These are phyloP conservation scores for Megalurothrips usitatus DNA, from an alignment of 2,888 invertebrate species.

Conservation along the genomic window DNA sequence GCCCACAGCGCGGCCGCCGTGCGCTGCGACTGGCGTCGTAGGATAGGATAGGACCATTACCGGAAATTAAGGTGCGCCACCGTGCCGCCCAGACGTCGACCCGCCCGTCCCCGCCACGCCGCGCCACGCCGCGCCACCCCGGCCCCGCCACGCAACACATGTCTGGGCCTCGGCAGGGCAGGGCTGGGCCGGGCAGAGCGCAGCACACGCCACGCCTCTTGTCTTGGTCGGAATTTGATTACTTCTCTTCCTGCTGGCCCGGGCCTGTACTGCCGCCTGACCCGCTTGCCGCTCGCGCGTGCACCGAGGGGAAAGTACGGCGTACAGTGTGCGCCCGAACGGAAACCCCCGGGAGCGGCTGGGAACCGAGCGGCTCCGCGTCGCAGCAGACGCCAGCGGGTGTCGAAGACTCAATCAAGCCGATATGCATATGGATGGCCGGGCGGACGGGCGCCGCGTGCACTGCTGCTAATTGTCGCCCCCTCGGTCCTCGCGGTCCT, in stretches of 20 bases:
- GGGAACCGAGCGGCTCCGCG: neutral
- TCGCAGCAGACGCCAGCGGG: neutral
- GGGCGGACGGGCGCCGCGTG: neutral
- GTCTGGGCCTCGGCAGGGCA: neutral
- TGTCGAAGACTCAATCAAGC: slow-evolving; percentile 7
- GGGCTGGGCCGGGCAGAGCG: neutral
- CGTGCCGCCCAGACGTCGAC: neutral
- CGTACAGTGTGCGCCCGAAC: too few relatives aligned
- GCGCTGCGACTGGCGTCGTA: too few relatives aligned
- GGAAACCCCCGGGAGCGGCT: too few relatives aligned
- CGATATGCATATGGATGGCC: slow-evolving; percentile 24
- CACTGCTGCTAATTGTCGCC: neutral
- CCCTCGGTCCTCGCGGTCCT: neutral
- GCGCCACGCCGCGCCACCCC: neutral
- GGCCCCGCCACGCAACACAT: too few relatives aligned
- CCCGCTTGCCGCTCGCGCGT: neutral
- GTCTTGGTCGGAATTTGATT: slow-evolving; percentile 13
- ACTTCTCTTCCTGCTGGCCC: slow-evolving; percentile 13
- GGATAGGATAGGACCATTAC: slow-evolving; percentile 13
- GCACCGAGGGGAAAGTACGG: neutral
- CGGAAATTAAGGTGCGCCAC: slow-evolving; percentile 25
- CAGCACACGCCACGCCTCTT: neutral
- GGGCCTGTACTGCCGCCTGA: neutral
- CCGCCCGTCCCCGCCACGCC: neutral
- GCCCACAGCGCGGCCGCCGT: too few relatives aligned